Conservation (phyloP, 2,113 vertebrate species). For the Notechis scutatus region DNA sequence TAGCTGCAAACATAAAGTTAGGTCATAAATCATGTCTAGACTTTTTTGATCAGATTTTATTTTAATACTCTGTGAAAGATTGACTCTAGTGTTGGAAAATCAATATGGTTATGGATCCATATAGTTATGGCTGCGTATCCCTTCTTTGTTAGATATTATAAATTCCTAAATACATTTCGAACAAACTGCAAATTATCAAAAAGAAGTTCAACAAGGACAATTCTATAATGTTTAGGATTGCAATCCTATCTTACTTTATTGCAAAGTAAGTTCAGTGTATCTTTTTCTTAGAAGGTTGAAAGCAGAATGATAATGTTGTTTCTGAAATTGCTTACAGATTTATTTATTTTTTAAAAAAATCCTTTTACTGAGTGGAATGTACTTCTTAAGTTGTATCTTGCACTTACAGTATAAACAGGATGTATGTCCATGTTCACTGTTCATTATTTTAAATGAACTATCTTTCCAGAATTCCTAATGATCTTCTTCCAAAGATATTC, state of each 20-base stretch:
- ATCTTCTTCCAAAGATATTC: not conserved
- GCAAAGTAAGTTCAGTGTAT: not conserved
- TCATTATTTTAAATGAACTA: not conserved
- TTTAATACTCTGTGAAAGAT: not conserved
- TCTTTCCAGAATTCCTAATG: not conserved
- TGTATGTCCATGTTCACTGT: not conserved
- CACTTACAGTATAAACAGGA: too few relatives aligned
- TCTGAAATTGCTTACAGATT: not conserved
- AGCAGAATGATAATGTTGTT: not conserved
- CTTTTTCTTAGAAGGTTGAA: not conserved
- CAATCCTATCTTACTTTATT: not conserved
- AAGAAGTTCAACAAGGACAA: not conserved
- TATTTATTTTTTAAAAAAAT: not conserved
- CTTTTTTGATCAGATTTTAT: not conserved
- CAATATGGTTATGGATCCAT: not conserved
- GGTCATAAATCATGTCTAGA: slow-evolving; percentile 1
- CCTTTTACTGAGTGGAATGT: not conserved
- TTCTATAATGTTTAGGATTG: not conserved
- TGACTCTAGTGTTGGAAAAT: not conserved
- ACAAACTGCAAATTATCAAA: not conserved
- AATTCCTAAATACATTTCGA: not conserved
- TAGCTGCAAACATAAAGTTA: not conserved
- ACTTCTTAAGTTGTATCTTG: not conserved
- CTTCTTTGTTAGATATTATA: not conserved
- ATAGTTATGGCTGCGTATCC: too few relatives aligned